Evolutionary conservation across 2,113 vertebrate genomes (phyloP).

Genomic region (Pomatorhinus ruficollis): DNA sequence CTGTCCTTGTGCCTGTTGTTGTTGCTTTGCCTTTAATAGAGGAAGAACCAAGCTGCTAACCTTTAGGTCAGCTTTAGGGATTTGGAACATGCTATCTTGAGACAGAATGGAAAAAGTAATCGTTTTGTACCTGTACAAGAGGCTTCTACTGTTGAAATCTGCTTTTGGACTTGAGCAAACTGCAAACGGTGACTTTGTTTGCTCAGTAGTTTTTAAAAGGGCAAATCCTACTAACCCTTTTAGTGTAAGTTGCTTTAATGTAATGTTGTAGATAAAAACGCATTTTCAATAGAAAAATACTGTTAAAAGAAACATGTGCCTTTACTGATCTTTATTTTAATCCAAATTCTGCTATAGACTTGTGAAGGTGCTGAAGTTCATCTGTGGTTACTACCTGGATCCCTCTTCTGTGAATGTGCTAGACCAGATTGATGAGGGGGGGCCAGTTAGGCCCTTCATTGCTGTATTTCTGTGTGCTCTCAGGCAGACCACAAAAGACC

Average conservation of each 20-base stretch:
- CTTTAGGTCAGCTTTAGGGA: not conserved
- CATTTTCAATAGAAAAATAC: not conserved
- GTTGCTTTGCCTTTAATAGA: not conserved
- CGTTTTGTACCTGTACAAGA: not conserved
- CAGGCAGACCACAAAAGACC: not conserved
- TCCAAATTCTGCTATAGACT: not conserved
- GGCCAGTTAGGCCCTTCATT: not conserved
- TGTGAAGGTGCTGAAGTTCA: not conserved
- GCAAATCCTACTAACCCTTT: not conserved
- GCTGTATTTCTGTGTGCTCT: not conserved
- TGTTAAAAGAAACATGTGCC: not conserved
- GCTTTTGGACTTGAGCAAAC: not conserved
- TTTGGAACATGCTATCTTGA: not conserved
- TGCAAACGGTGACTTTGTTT: not conserved
- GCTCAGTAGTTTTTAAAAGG: not conserved
- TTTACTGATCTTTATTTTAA: not conserved
- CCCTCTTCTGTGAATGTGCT: not conserved
- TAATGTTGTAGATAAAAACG: not conserved
- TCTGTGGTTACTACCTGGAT: not conserved
- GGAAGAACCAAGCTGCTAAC: not conserved
- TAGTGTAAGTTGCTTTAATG: not conserved
- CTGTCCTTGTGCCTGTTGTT: not conserved
- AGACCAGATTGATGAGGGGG: not conserved
- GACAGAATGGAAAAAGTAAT: not conserved
- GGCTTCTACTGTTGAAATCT: not conserved